phyloP scores from a whole-genome alignment of 2,888 invertebrate genomes.

The Chrysotoxum bicinctum region DNA sequence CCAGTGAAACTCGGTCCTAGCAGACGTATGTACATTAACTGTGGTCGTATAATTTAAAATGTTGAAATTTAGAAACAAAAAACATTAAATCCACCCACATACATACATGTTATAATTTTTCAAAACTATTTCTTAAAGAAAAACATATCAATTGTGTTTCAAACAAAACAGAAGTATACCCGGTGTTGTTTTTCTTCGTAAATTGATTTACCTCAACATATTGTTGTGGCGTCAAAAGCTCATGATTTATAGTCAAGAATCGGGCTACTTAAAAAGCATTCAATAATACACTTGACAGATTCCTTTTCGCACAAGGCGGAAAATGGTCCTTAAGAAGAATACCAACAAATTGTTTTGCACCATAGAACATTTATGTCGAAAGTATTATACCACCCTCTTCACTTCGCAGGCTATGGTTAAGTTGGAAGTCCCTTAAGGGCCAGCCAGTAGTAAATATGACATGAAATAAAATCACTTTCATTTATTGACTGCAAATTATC shows the following conservation, averaged over 20 bases:
- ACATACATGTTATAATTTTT: too few relatives aligned
- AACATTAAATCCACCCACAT: too few relatives aligned
- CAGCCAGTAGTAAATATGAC: slow-evolving; percentile 15
- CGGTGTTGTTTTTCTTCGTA: not conserved
- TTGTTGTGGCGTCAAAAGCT: slow-evolving; percentile 18
- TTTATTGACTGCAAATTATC: slow-evolving; percentile 46
- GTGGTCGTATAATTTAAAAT: too few relatives aligned
- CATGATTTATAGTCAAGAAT: slow-evolving; percentile 20
- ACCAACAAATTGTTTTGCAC: slow-evolving; percentile 10
- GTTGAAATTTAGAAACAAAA: too few relatives aligned
- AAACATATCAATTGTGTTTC: not conserved
- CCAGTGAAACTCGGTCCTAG: too few relatives aligned
- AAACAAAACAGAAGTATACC: not conserved
- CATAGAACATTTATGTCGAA: slow-evolving; percentile 12
- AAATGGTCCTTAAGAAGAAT: slow-evolving; percentile 1
- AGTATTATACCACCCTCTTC: not conserved
- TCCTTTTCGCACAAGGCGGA: slow-evolving; percentile 8
- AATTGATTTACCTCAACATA: slow-evolving; percentile 34
- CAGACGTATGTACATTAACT: too few relatives aligned
- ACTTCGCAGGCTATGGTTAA: not conserved
- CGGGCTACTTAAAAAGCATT: slow-evolving; percentile 17
- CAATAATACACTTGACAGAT: slow-evolving; percentile 26
- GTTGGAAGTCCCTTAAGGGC: not conserved
- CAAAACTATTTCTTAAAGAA: not conserved
- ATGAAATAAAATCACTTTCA: slow-evolving; percentile 23